Evolutionary conservation across 2,888 invertebrate species (phyloP), one percentile per base, ranked within the genome.

Genomic region (Neocrepidodera transversa): DNA sequence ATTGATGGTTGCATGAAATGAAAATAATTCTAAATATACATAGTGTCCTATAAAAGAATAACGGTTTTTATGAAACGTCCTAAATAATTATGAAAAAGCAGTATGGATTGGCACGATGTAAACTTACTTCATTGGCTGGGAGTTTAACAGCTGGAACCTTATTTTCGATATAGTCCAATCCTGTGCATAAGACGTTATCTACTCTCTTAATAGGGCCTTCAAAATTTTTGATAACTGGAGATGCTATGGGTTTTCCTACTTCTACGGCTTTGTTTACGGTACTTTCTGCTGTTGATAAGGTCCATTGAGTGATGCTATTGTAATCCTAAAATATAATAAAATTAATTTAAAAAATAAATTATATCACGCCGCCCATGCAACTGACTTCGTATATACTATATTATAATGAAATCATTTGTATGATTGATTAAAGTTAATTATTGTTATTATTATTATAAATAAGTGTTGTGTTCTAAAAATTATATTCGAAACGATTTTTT

Each of bases 71-170:
- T n/a, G n/a, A n/a, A n/a, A n/a, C n/a, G n/a, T n/a, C n/a, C n/a
- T n/a, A n/a, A n/a, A n/a, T n/a, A n/a, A n/a, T n/a, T n/a, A 53
- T 54, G 47, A 53, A 30, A 43, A 58, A 56, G 50, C 53, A 51
- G 11, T 17, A 40, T 53, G 43, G 35, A 51, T 26, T 11, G 45
- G 23, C 17, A 18, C 13, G 23, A 43, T 43, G 23, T 18, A 36
- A 51, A 63, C 66, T 68, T 76, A 85, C 85, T 78, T 84, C 82
- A 65, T 78, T 75, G 5, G 85, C 83, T 32, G 83, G 84, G 59
- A 84, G 74, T 67, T 83, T 85, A 0, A 85, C 82, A 1, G 83
- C 81, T 0, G 85, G 85, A 1, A 85, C 77, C 74, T 83, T 85
- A 50, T 78, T 74, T 74, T 85, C 84, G 1, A 85, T 81, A 13